These are phyloP conservation scores for Cartodere bifasciata DNA, from an alignment of 2,888 invertebrate genomes.

Conservation along the genomic window DNA sequence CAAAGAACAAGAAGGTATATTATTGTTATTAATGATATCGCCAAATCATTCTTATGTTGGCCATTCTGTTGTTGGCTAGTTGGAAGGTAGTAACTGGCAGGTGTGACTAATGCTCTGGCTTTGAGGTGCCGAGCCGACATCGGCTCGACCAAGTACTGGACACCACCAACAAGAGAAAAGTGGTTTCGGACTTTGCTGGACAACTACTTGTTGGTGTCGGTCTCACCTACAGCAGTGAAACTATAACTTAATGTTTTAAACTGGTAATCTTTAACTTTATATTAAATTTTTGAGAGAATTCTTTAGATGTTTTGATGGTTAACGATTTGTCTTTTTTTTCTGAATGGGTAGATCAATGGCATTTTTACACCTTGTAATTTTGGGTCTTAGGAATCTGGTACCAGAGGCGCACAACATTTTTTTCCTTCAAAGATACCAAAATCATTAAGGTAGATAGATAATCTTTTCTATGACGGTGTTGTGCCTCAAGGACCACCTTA, in stretches of 20 bases:
- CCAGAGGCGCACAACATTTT: too few species aligned
- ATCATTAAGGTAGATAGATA: too few species aligned
- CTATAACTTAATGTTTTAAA: conserved; percentile 32
- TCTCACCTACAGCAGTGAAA: conserved; percentile 33
- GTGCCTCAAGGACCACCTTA: too few species aligned
- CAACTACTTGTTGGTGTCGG: conserved; percentile 20
- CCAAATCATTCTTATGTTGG: conserved; percentile 34
- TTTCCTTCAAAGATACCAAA: too few species aligned
- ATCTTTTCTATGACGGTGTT: too few species aligned
- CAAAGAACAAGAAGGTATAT: too few species aligned
- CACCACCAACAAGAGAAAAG: background rate
- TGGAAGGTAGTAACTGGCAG: conserved; percentile 32
- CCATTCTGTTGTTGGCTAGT: conserved; percentile 22
- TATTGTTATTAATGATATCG: conserved; percentile 34
- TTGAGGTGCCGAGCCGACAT: conserved; percentile 31
- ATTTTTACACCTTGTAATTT: too few species aligned
- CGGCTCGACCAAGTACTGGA: conserved; percentile 19
- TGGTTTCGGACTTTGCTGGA: conserved; percentile 11
- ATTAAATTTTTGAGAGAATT: conserved; percentile 28
- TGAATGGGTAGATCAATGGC: too few species aligned
- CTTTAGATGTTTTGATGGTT: conserved; percentile 18
- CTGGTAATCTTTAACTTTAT: conserved; percentile 30
- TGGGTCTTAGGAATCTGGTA: too few species aligned
- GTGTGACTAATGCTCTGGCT: conserved; percentile 36
- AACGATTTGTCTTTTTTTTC: too few species aligned